These are phyloP conservation scores for Rostratula benghalensis DNA, from an alignment of 2,113 vertebrate genomes.

Conservation along the genomic window DNA sequence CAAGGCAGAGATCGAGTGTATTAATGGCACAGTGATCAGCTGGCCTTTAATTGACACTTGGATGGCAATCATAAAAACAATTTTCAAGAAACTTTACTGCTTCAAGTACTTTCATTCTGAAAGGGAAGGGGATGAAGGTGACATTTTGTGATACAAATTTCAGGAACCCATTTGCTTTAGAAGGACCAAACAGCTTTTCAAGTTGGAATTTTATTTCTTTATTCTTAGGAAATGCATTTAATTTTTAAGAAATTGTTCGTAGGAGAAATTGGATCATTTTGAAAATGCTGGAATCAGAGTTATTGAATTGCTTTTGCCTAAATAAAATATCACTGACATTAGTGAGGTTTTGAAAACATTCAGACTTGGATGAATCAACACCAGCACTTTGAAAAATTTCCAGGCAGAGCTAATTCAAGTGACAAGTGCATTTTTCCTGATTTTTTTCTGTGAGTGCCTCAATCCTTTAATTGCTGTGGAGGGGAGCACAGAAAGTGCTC, in stretches of 20 bases:
- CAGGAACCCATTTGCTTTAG: not conserved
- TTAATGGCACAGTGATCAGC: not conserved
- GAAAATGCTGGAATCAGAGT: not conserved
- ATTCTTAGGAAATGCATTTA: not conserved
- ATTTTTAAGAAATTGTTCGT: fast-evolving
- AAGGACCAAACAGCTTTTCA: not conserved
- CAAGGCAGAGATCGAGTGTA: not conserved
- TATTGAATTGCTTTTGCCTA: not conserved
- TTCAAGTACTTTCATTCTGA: not conserved
- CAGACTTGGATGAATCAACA: not conserved
- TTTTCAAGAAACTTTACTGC: not conserved
- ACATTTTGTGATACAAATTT: not conserved
- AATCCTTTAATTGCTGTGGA: not conserved
- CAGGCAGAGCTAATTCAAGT: not conserved
- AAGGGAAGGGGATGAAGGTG: not conserved
- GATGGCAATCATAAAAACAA: not conserved
- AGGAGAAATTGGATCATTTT: not conserved
- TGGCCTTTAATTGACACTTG: not conserved
- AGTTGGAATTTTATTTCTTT: not conserved
- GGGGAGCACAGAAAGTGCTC: not conserved
- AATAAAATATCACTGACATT: not conserved
- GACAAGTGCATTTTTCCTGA: not conserved
- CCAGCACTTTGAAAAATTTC: not conserved
- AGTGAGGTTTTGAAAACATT: not conserved
- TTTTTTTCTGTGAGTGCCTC: not conserved